Evolutionary conservation across 2,888 invertebrate genomes (phyloP).

Genomic region (Eupithecia subfuscata): DNA sequence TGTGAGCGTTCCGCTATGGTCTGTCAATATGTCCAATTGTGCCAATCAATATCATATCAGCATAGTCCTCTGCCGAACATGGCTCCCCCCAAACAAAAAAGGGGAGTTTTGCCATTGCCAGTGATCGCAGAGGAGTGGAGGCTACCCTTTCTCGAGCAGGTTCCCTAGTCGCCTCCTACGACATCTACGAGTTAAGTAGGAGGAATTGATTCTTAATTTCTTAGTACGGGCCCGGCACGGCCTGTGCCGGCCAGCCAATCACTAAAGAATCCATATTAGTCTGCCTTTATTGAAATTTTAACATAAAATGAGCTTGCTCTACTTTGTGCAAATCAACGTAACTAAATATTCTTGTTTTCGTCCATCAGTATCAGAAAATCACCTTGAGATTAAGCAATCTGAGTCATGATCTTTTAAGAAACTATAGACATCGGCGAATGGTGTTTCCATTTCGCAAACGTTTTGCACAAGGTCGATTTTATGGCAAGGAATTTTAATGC

Average conservation of each 20-base stretch:
- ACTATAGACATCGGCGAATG: slow-evolving; percentile 30
- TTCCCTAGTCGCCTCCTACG: neutral
- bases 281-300: neutral
- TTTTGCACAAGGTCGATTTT: slow-evolving; percentile 32
- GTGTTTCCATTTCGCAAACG: slow-evolving; percentile 30
- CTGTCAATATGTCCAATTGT: too few relatives aligned
- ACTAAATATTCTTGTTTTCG: slow-evolving; percentile 5
- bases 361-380: slow-evolving; percentile 21
- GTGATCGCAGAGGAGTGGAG: too few relatives aligned
- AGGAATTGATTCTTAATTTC: neutral
- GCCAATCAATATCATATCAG: neutral
- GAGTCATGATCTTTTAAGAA: slow-evolving; percentile 29
- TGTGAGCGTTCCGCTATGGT: neutral
- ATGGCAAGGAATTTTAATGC: slow-evolving; percentile 23
- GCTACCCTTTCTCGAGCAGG: too few relatives aligned
- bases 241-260: neutral
- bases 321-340: neutral
- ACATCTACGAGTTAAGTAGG: neutral
- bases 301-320: slow-evolving; percentile 11
- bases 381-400: slow-evolving; percentile 34
- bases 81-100: neutral
- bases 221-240: neutral
- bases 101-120: too few relatives aligned
- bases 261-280: neutral
- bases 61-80: neutral